Evolutionary conservation across 2,113 vertebrate genomes (phyloP).

Genomic region (Budorcas taxicolor): DNA sequence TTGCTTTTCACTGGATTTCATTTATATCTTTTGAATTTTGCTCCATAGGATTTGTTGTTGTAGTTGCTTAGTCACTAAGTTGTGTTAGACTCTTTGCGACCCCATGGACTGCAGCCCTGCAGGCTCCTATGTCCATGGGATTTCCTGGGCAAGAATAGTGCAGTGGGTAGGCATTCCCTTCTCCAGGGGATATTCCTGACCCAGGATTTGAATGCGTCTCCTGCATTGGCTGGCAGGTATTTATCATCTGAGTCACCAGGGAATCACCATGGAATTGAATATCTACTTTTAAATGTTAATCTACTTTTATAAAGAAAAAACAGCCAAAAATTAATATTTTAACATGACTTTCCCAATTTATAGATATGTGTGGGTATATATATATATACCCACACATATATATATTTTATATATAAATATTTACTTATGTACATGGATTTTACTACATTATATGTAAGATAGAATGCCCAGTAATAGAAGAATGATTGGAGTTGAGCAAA

Average conservation of each 20-base stretch:
- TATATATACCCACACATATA: accelerated
- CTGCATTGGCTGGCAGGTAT: neutral
- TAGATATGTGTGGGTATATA: neutral
- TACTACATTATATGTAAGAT: neutral
- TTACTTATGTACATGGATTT: neutral
- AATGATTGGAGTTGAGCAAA: neutral
- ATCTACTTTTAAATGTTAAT: neutral
- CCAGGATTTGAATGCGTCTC: neutral
- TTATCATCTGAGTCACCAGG: neutral
- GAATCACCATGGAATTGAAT: neutral
- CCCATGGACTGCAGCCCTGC: neutral
- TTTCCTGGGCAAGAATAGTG: neutral
- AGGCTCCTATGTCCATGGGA: neutral
- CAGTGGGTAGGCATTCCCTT: neutral
- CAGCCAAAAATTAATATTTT: neutral
- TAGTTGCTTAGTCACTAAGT: neutral
- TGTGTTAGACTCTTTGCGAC: neutral
- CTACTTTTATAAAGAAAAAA: neutral
- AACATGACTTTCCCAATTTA: neutral
- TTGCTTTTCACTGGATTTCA: neutral
- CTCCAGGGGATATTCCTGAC: neutral
- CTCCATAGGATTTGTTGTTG: neutral
- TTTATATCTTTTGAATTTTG: neutral
- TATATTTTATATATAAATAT: neutral
- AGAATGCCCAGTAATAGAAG: neutral